These are phyloP conservation scores for Synergus umbraculus DNA, from an alignment of 2,888 invertebrate species.

Conservation along the genomic window DNA sequence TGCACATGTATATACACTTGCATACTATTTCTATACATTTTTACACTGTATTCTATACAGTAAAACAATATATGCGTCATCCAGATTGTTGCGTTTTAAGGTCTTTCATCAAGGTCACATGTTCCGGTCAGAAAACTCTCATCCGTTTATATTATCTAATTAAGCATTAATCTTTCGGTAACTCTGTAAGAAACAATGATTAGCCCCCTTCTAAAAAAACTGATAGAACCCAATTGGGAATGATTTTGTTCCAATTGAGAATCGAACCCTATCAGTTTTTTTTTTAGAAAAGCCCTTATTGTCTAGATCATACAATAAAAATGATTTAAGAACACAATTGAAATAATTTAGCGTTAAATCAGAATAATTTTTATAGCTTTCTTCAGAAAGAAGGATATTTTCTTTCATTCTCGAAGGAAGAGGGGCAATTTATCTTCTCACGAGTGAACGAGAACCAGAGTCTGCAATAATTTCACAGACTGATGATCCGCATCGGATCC, in stretches of 20 bases:
- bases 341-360: neutral
- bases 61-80: constrained; percentile 16
- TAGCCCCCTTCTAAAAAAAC: neutral
- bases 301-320: neutral
- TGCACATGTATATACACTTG: neutral
- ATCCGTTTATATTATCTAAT: constrained; percentile 13
- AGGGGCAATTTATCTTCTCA: constrained; percentile 59
- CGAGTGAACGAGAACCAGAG: constrained; percentile 58
- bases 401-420: neutral
- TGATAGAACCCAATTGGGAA: too few relatives aligned
- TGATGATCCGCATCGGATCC: constrained; percentile 62
- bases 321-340: neutral
- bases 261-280: too few relatives aligned
- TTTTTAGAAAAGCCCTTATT: too few relatives aligned
- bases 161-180: neutral
- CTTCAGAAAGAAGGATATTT: neutral
- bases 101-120: constrained; percentile 36
- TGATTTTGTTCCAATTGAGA: too few relatives aligned
- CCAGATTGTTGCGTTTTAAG: constrained; percentile 4
- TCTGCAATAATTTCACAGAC: constrained; percentile 60
- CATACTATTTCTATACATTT: neutral
- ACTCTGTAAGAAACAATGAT: neutral
- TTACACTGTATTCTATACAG: neutral
- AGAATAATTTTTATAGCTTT: neutral
- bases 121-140: constrained; percentile 17